Base-by-base conservation (phyloP, 2,113 vertebrate genomes). In the Uropsilus gracilis region DNA sequence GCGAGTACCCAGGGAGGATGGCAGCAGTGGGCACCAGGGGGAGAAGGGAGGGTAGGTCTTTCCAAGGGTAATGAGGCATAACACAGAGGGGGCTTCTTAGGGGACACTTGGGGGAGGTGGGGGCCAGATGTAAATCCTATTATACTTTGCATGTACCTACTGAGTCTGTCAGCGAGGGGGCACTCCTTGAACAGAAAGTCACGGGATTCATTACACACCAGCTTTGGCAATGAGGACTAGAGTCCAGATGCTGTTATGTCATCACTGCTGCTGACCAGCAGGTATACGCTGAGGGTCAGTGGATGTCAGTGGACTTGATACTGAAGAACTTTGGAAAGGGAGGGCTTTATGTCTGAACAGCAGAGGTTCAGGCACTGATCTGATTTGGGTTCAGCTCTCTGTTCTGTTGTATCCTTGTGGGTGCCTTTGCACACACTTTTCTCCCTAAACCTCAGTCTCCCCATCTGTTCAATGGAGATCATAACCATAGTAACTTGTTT, bases 41-140 rank as follows among this genome's bases (percentile, higher is more conserved):
- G 75, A 59, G 59, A 72, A 97, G 55, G 72, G 91, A 82, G 44
- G 59, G 89, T 17, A n/a, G 59, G 50, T n/a, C 85, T 91, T 32
- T 46, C 68, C 13, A 18, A 71, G 87, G 94, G 61, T 73, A 90
- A 50, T n/a, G 82, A 80, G 90, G 59, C 20, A 11, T 32, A 13
- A 59, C 14, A 13, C 37, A 57, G 30, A 46, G 1, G 7, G 22
- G 9, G 5, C 39, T n/a, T 46, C n/a, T 64, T 12, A 18, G 42
- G 72, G 87, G 77, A 20, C 11, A 8, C 9, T 10, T 3, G 1
- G 2, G 37, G 59, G 9, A 59, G 66, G 86, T n/a, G n/a, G 59
- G 73, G 57, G 5, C 0, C 2, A 24, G 44, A 83, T 72, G 85
- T 84, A 72, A 94, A 86, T 75, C 73, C 77, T 37, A 8, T 69